Base-by-base conservation (phyloP, 1,140 invertebrate genomes). In the Apocrypta bakeri region DNA sequence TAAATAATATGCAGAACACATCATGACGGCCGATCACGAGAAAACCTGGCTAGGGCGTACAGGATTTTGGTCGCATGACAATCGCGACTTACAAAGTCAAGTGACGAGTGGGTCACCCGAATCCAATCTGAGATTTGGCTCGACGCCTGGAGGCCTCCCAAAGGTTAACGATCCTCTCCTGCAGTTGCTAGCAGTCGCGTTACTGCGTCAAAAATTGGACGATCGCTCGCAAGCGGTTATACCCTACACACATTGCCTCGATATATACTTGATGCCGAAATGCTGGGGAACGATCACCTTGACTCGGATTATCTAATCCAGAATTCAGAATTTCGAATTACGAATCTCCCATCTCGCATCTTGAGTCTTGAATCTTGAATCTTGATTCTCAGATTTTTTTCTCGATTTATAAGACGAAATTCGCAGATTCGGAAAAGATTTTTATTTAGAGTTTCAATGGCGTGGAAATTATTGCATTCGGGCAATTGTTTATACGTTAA, bases 111-210 rank as follows among this genome's bases (percentile, higher is more conserved):
- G 87, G 85, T 88, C 86, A 87, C 85, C 85, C 88, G 87, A 87
- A 88, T 90, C 84, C 87, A 88, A 88, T 87, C 87, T 85, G 69
- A 88, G 85, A 85, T 86, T 88, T 90, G 89, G 89, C 89, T 69
- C 81, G 71, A 56, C 81, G 87, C 89, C 89, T 86, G 87, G 87
- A 86, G 74, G 40, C 69, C 68, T 83, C 77, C 83, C 86, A 88
- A 88, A 87, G 89, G 89, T 90, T 89, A 90, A 90, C 89, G 89
- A 90, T 90, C 89, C 85, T 87, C 64, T 25, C 48, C 56, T 74
- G 72, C 21, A 21, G 40, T 24, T 12, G 40, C 42, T 7, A n/a
- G n/a, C n/a, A n/a, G n/a, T n/a, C n/a, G 24, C 68, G 63, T 37
- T 17, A 31, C 68, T 73, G 17, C 63, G 68, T 72, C 64, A 81